Evolutionary conservation across 2,888 invertebrate genomes (phyloP).

Genomic region (Eubasilissa splendida): DNA sequence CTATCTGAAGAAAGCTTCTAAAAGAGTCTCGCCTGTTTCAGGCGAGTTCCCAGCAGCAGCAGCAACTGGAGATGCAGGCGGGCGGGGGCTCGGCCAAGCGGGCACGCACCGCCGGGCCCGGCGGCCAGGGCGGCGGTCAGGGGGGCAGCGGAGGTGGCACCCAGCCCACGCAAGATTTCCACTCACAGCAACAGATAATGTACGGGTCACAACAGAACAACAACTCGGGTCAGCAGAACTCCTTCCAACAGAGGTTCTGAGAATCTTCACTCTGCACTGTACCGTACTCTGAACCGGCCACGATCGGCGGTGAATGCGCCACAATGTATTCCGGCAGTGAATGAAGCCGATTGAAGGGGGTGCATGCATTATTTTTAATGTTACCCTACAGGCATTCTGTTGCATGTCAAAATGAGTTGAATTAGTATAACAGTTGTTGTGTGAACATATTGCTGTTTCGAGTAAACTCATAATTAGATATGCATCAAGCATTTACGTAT

Average conservation of each 20-base stretch:
- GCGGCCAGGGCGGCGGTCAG: slow-evolving; percentile 61
- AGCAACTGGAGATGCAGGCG: slow-evolving; percentile 71
- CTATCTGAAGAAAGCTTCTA: background rate
- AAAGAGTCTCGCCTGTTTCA: slow-evolving; percentile 17
- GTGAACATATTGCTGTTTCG: no score
- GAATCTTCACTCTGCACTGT: background rate
- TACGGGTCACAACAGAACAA: slow-evolving; percentile 74
- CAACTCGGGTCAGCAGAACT: slow-evolving; percentile 74
- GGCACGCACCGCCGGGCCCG: slow-evolving; percentile 47
- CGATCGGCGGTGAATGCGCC: no score
- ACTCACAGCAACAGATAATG: slow-evolving; percentile 77
- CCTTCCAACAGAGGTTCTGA: slow-evolving; percentile 80
- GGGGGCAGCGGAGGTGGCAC: slow-evolving; percentile 46
- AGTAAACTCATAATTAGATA: no score
- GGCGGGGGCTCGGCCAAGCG: slow-evolving; percentile 56
- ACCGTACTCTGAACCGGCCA: background rate
- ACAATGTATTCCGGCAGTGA: no score
- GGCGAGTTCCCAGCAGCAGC: slow-evolving; percentile 64
- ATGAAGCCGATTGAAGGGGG: no score
- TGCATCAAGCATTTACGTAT: no score
- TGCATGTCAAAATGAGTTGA: no score
- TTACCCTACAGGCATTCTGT: no score
- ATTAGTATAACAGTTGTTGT: no score
- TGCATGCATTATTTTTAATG: no score
- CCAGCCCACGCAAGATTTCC: slow-evolving; percentile 51